phyloP scores from a whole-genome alignment of 92 coral and sea anemone species.

The Siderastrea siderea region DNA sequence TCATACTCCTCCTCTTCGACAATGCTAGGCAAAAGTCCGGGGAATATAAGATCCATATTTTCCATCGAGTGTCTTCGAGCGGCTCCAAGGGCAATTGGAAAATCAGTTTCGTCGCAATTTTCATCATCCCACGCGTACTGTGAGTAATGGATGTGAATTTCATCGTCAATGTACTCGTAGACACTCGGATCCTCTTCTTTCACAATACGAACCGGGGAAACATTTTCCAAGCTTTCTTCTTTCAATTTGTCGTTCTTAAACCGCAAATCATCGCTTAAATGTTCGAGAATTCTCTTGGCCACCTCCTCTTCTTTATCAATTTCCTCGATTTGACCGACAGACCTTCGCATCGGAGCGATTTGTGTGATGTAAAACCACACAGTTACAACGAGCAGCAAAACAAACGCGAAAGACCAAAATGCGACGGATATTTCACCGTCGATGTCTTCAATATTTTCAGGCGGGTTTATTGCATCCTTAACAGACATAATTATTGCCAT shows the following conservation, averaged over 20 bases:
- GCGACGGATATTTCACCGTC: constrained; percentile 79
- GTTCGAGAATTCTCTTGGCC: constrained; percentile 75
- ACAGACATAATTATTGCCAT: neutral
- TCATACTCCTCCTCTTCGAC: constrained; percentile 89
- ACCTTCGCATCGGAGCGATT: constrained; percentile 68
- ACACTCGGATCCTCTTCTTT: constrained; percentile 12
- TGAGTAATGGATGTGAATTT: constrained; percentile 89
- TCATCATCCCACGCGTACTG: constrained; percentile 47
- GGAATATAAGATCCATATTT: constrained; percentile 91
- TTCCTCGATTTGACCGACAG: constrained; percentile 46
- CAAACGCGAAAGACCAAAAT: constrained; percentile 82
- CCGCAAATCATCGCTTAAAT: constrained; percentile 46
- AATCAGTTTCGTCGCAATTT: constrained; percentile 1
- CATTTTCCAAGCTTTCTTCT: constrained; percentile 14
- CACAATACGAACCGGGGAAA: constrained; percentile 30
- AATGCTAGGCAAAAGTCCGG: constrained; percentile 90
- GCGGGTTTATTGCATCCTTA: neutral
- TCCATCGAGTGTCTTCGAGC: constrained; percentile 88
- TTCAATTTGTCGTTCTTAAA: constrained; percentile 8
- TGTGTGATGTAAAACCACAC: constrained; percentile 87
- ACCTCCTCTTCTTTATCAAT: constrained; percentile 80
- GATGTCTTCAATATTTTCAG: constrained; percentile 15
- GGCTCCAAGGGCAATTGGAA: constrained; percentile 33
- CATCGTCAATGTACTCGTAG: constrained; percentile 86
- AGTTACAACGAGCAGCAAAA: constrained; percentile 75